Base-by-base conservation (phyloP, 2,888 invertebrate genomes). In the Iphiclides podalirius region DNA sequence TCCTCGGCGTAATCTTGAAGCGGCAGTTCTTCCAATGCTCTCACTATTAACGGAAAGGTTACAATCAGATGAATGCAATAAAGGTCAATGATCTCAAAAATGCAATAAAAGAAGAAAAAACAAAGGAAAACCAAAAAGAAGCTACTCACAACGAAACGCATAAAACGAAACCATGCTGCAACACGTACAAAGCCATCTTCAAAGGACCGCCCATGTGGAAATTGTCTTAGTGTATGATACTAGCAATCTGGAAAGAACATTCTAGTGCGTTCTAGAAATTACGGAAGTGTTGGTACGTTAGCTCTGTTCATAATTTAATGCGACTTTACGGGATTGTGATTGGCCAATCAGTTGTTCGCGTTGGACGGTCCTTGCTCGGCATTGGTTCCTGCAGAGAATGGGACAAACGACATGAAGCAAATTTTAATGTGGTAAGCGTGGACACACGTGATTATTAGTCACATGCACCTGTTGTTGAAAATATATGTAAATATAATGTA, bases 21-120 rank as follows among this genome's bases (percentile, higher is more conserved):
- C 48, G 93, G 93, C 74, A 93, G 87, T 66, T 92, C 92, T 66
- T 94, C 93, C 81, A 95, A 89, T 70, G 95, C 95, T 90, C 94
- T 94, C 70, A 93, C 94, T 94, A 82, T 55, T 58, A 41, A 62
- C 52, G 60, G 45, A 55, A 48, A 16, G 1, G 7, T 1, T 60
- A 66, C 70, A 66, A 71, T 71, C 67, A 67, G 62, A 63, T 4
- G 6, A 31, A 1, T 31, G 31, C 2, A 7, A 31, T n/a, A 31
- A 26, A 26, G 8, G 8, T 8, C 8, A 52, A 57, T 60, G 61
- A 59, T 54, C 36, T 47, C 43, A 17, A 54, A 43, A 54, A 45
- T n/a, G n/a, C n/a, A n/a, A 47, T 47, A 57, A 59, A 52, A 48
- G 55, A 57, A 56, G 54, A 54, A 63, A 55, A 47, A 54, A 55